These are phyloP conservation scores for Ctenopoma kingsleyae DNA, from an alignment of 2,797 vertebrate species.

Conservation along the genomic window DNA sequence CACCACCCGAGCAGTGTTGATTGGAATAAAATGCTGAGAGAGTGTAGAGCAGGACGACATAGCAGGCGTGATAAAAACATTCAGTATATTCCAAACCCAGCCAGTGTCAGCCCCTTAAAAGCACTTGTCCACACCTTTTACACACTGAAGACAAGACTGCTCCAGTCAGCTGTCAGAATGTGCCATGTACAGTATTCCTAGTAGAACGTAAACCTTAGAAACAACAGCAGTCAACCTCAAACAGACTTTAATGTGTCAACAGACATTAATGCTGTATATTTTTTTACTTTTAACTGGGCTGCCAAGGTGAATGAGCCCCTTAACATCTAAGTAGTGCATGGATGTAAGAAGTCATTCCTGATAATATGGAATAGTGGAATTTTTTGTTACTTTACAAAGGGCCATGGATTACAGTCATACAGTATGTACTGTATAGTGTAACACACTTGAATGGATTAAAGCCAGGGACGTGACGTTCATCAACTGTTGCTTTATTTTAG, in stretches of 20 bases:
- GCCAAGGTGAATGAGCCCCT: slow-evolving; percentile 48
- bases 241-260: slow-evolving; percentile 56
- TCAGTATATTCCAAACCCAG: slow-evolving; percentile 24
- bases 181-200: slow-evolving; percentile 23
- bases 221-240: slow-evolving; percentile 48
- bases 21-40: slow-evolving; percentile 27
- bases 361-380: slow-evolving; percentile 12
- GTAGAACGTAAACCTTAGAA: slow-evolving; percentile 28
- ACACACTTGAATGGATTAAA: no score
- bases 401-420: not conserved
- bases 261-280: slow-evolving; percentile 43
- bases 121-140: slow-evolving; percentile 53
- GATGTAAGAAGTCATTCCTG: slow-evolving; percentile 22
- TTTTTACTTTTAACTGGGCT: slow-evolving; percentile 33
- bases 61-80: slow-evolving; percentile 28
- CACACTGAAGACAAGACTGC: slow-evolving; percentile 22
- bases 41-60: slow-evolving; percentile 22
- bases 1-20: slow-evolving; percentile 3
- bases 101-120: slow-evolving; percentile 37
- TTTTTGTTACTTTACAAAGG: slow-evolving; percentile 3
- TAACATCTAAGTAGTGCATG: slow-evolving; percentile 7
- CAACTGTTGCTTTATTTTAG: no score
- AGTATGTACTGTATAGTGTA: not conserved
- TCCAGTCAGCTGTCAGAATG: slow-evolving; percentile 53
- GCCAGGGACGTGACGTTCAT: no score